phyloP scores from a whole-genome alignment of 2,888 invertebrate species.

The Thera britannica region DNA sequence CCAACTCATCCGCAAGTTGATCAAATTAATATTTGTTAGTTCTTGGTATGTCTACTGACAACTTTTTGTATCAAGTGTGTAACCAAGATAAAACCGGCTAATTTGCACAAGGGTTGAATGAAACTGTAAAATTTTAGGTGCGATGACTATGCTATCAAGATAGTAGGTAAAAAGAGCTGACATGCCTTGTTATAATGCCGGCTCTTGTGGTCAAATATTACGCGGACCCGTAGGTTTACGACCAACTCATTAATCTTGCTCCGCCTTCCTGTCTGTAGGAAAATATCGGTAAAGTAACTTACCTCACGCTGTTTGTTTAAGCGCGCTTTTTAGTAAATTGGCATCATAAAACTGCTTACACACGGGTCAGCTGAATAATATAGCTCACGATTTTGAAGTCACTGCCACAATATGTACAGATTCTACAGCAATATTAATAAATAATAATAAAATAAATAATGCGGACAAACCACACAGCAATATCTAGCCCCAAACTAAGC shows the following conservation, averaged over 20 bases:
- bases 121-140: conserved; percentile 29
- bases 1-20: too few species aligned
- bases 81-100: conserved; percentile 21
- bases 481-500: too few species aligned
- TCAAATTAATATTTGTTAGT: too few species aligned
- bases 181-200: conserved; percentile 42
- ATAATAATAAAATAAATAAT: too few species aligned
- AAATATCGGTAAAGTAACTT: conserved; percentile 46
- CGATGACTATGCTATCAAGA: conserved; percentile 28
- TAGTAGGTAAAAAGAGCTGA: conserved; percentile 41
- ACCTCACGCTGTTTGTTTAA: conserved; percentile 38
- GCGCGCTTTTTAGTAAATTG: conserved; percentile 38
- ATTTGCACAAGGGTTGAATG: conserved; percentile 21
- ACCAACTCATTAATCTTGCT: conserved; percentile 47
- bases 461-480: too few species aligned
- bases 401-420: too few species aligned
- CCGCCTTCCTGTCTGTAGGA: conserved; percentile 38
- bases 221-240: conserved; percentile 48
- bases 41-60: too few species aligned
- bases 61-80: background rate
- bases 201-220: conserved; percentile 47
- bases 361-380: too few species aligned
- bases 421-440: too few species aligned
- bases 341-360: conserved; percentile 8
- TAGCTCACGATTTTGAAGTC: too few species aligned